Evolutionary conservation across 1,140 invertebrate genomes (phyloP).

Genomic region (Philotrypesis tridentata): DNA sequence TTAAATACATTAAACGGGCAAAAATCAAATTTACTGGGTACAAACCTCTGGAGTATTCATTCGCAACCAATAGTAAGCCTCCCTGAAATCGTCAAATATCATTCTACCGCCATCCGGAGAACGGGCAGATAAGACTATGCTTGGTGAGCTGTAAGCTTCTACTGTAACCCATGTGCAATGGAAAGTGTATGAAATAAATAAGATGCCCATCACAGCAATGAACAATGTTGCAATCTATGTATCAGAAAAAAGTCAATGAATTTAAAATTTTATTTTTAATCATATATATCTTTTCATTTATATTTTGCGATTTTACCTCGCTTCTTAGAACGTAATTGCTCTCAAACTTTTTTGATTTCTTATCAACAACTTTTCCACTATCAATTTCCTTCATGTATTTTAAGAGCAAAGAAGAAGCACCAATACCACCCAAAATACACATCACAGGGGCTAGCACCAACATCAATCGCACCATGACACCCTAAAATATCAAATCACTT

Average conservation of each 20-base stretch:
- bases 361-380: conserved; percentile 72
- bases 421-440: conserved; percentile 97
- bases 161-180: conserved; percentile 99
- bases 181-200: conserved; percentile 94
- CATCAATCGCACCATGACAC: conserved; percentile 99
- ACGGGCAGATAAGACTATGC: conserved; percentile 96
- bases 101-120: conserved; percentile 95
- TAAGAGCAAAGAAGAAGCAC: conserved; percentile 90
- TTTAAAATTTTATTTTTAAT: conserved; percentile 48
- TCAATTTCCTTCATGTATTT: conserved; percentile 94
- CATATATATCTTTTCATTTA: not conserved
- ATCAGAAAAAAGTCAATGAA: conserved; percentile 42
- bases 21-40: not conserved
- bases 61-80: conserved; percentile 98
- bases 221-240: conserved; percentile 87
- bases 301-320: conserved; percentile 76
- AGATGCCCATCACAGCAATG: conserved; percentile 86
- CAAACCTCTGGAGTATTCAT: conserved; percentile 93
- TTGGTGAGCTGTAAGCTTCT: conserved; percentile 97
- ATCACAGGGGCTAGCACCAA: conserved; percentile 97
- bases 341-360: conserved; percentile 84
- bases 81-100: conserved; percentile 98
- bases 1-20: not conserved
- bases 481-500: conserved; percentile 74
- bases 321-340: conserved; percentile 86